Evolutionary conservation across 2,113 vertebrate genomes (phyloP).

Genomic region (Petaurus breviceps): DNA sequence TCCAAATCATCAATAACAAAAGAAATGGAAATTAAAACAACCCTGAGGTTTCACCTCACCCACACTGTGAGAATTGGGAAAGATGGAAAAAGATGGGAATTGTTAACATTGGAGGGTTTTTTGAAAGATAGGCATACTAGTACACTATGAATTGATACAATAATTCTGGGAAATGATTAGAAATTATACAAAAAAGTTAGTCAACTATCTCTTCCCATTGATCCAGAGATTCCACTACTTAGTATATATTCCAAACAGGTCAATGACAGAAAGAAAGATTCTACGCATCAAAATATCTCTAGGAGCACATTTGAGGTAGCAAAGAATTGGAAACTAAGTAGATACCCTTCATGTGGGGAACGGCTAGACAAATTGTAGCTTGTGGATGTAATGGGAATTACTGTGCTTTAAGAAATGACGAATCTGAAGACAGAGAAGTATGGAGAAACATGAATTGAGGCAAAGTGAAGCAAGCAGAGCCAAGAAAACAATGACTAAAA

Average conservation of each 20-base stretch:
- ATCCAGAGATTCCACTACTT: not conserved
- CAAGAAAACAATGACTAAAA: not conserved
- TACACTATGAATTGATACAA: not conserved
- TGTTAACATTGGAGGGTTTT: not conserved
- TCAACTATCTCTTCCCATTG: not conserved
- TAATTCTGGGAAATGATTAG: not conserved
- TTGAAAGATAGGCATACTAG: not conserved
- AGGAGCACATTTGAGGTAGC: not conserved
- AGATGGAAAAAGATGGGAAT: not conserved
- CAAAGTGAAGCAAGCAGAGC: not conserved
- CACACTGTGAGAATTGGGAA: not conserved
- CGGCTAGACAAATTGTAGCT: not conserved
- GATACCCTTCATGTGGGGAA: not conserved
- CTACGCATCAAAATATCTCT: not conserved
- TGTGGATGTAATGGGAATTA: not conserved
- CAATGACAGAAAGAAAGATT: not conserved
- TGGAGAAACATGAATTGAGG: not conserved
- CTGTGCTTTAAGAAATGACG: not conserved
- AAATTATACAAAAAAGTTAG: not conserved
- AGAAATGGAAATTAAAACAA: not conserved
- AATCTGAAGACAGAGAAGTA: not conserved
- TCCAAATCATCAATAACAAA: not conserved
- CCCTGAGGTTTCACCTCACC: not conserved
- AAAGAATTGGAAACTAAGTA: not conserved
- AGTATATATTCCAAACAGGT: not conserved